phyloP scores from a whole-genome alignment of 2,113 vertebrate species.

The Otolemur garnettii region DNA sequence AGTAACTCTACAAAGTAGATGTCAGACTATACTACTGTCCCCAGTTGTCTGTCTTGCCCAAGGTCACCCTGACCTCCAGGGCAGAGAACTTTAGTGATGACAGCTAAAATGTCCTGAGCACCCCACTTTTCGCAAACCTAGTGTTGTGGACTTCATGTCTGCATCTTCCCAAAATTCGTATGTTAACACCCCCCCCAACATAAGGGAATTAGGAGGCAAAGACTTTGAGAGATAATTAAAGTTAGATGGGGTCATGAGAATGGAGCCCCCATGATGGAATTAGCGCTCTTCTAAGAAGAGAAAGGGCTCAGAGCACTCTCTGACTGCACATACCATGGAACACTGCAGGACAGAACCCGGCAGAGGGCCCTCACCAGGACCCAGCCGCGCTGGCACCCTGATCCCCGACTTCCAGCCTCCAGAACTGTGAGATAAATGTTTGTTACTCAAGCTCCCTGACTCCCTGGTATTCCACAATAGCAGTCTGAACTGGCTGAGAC shows the following conservation, averaged over 20 bases:
- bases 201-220: background rate
- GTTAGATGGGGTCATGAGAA: background rate
- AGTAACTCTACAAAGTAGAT: background rate
- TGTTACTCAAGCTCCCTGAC: rapidly evolving
- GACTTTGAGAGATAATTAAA: background rate
- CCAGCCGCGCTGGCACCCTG: background rate
- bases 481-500: background rate
- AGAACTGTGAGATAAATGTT: too few relatives aligned
- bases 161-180: background rate
- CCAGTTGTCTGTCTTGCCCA: background rate
- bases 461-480: too few relatives aligned
- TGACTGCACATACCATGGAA: background rate
- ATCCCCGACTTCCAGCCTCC: background rate
- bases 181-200: too few relatives aligned
- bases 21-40: too few relatives aligned
- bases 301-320: background rate
- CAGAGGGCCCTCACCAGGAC: background rate
- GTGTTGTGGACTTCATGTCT: background rate
- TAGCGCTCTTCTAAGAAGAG: background rate
- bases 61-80: background rate
- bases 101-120: background rate
- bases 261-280: background rate
- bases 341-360: background rate
- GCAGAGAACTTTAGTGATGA: background rate
- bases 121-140: background rate